Base-by-base conservation (phyloP, 2,797 vertebrate species). In the Poecile montanus region DNA sequence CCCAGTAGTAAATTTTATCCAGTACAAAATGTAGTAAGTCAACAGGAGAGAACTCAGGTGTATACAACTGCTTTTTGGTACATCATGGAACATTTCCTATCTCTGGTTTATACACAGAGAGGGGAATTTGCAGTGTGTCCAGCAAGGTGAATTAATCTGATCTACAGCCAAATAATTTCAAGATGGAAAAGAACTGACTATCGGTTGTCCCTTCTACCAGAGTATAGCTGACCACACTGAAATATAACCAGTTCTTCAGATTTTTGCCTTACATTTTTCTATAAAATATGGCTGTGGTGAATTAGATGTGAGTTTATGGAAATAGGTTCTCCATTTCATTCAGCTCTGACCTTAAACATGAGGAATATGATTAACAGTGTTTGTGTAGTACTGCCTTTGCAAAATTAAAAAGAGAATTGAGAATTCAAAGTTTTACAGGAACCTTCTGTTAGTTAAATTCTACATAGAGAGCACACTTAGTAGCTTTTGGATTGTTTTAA, bases 331-430 rank as follows among this genome's bases (percentile, higher is more conserved):
- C n/a, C 27, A 42, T 85, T 66, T 30, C 30, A 40, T 62, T 68
- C 45, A 61, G 4, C 32, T 93, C 51, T 86, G 86, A 80, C 77
- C 48, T 94, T 86, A 93, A 89, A 86, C 67, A 66, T 25, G 63
- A 91, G 47, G 27, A 92, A 61, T 78, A 36, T 53, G 66, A 66
- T 88, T 86, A 92, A 47, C 50, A 38, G 32, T 68, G 29, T 76
- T 94, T 76, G 68, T 73, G 57, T 63, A 85, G 74, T 40, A 51
- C 23, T 90, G 51, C 54, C 21, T 90, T 91, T 74, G 67, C 63
- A 68, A 91, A 85, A 85, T 91, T 95, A 88, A 67, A 93, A 91
- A 85, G 70, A 77, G 40, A 91, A 87, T 77, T 90, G 83, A 82
- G 57, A 93, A 82, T 93, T 88, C 63, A 10, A 84, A 92, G n/a